Base-by-base conservation (phyloP, 2,797 vertebrate genomes). In the Caiman crocodilus region DNA sequence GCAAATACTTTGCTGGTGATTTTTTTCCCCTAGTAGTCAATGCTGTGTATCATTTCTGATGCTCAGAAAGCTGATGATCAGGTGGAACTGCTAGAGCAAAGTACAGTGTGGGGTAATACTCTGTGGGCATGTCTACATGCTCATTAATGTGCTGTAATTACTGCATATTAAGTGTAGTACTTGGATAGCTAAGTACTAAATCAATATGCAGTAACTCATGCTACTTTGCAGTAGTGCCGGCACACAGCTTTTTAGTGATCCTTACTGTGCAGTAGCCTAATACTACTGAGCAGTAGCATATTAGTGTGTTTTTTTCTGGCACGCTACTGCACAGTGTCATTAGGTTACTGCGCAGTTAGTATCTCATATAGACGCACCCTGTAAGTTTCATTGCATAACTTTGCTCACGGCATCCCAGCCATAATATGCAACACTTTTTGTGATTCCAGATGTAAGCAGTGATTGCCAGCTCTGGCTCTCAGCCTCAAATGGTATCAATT, bases 331-430 rank as follows among this genome's bases (percentile, higher is more conserved):
- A 10, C 42, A 50, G 42, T 50, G 42, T 50, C 42, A 50, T 50
- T 50, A 50, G 42, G 42, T 10, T 50, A 50, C 42, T 11, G 42
- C 10, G 42, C 42, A 50, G 42, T 50, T 50, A 50, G 42, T 10
- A 3, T 50, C 42, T 50, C 9, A 10, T 50, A 50, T 50, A 50
- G 42, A 50, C 10, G 10, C 42, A 50, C 42, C 42, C 42, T 94
- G 94, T 96, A 95, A 95, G 79, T 94, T 89, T 21, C 80, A 92
- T 94, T 96, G 21, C 93, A 76, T 94, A 95, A 77, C 30, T 76
- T 79, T 28, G 69, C 85, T 90, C 76, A 60, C 80, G 89, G 87
- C 85, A 94, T 84, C 4, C 1, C 84, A 79, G 73, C 32, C 25
- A 2, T 96, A 94, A 89, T 88, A 94, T 81, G 78, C 67, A 89